Evolutionary conservation across 2,888 invertebrate species (phyloP).

Genomic region (Trisateles emortualis): DNA sequence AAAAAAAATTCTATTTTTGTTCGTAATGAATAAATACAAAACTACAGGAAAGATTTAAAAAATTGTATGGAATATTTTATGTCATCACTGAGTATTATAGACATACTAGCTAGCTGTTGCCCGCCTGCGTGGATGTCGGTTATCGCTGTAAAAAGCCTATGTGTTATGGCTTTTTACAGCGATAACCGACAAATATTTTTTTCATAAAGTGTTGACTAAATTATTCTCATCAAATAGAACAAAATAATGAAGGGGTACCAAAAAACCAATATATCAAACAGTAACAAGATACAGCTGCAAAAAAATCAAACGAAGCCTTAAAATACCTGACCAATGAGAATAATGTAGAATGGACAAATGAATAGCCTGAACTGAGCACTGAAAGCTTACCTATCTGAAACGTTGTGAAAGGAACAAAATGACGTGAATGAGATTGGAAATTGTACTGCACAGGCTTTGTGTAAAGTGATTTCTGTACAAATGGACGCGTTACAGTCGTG

Average conservation of each 20-base stretch:
- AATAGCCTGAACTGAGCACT: constrained; percentile 19
- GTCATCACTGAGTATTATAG: no score
- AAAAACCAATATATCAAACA: not conserved
- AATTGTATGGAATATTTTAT: no score
- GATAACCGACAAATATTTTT: no score
- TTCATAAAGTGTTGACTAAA: no score
- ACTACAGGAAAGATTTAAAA: no score
- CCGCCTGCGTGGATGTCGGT: no score
- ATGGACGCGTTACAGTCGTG: constrained; percentile 11
- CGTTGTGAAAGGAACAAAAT: constrained; percentile 34
- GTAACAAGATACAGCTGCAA: not conserved
- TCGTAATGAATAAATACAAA: no score
- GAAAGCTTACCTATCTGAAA: constrained; percentile 37
- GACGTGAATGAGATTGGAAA: constrained; percentile 35
- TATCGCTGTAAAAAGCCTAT: no score
- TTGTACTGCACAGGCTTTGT: constrained; percentile 34
- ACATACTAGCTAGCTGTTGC: no score
- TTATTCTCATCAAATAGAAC: not conserved
- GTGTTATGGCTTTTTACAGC: no score
- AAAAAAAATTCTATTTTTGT: no score
- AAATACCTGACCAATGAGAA: constrained; percentile 19
- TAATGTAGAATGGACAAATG: constrained; percentile 32
- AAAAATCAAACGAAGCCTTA: not conserved
- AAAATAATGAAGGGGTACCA: not conserved
- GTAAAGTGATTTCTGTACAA: constrained; percentile 39